Evolutionary conservation across 2,797 vertebrate species (phyloP).

Genomic region (Enteromius mattozi): DNA sequence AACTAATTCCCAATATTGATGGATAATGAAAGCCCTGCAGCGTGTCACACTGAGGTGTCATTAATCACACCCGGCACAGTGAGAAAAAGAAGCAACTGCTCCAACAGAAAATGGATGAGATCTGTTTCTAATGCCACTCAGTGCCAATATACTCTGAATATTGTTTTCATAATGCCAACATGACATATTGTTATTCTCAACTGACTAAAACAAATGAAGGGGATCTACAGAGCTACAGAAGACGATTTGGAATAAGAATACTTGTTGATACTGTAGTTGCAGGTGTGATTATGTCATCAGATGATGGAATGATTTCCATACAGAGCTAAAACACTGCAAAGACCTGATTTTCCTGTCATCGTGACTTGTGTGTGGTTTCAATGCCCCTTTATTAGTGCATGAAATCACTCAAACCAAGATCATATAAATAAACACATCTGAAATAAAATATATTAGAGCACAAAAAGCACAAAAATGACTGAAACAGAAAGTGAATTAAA

Average conservation of each 20-base stretch:
- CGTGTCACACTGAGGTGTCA: slow-evolving; percentile 28
- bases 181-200: slow-evolving; percentile 37
- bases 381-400: neutral
- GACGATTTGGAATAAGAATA: neutral
- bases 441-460: neutral
- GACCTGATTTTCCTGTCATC: neutral
- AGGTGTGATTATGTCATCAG: neutral
- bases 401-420: neutral
- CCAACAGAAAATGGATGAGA: slow-evolving; percentile 16
- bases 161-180: slow-evolving; percentile 36
- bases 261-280: slow-evolving; percentile 18
- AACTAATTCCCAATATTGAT: slow-evolving; percentile 2
- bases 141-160: slow-evolving; percentile 35
- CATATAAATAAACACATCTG: neutral
- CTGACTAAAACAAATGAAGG: slow-evolving; percentile 20
- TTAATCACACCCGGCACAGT: slow-evolving; percentile 30
- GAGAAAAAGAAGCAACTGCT: slow-evolving; percentile 29
- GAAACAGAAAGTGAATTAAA: neutral
- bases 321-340: neutral
- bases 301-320: neutral
- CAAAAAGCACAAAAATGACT: neutral
- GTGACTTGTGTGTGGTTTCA: neutral
- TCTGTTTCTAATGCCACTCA: slow-evolving; percentile 28
- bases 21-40: slow-evolving; percentile 5
- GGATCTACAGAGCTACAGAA: neutral